Evolutionary conservation across 2,888 invertebrate genomes (phyloP), one percentile per base, ranked within the genome.

Genomic region (Rotaria macrura): DNA sequence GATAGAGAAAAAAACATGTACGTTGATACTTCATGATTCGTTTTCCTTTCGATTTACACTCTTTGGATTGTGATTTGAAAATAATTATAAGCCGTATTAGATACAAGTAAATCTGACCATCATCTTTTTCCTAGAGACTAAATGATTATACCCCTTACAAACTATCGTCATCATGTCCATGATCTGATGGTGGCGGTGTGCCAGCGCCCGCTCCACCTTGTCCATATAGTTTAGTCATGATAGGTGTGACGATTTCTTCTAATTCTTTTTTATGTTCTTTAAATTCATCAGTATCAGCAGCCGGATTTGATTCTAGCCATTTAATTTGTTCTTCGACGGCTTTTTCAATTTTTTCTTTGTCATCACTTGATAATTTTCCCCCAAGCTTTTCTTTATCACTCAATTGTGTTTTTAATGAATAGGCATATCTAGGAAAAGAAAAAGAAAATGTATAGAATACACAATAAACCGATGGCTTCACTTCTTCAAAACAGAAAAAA

Each of bases 361-460:
- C 98, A 0, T 95, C 94, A 43, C 94, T 95, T 87, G 93, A 94
- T 84, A 93, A 89, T 91, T 97, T 99, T 85, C 95, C 93, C 57
- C 97, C 98, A 86, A 98, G 93, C 91, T 98, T 98, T 89, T 98
- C 97, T 92, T 98, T 98, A 91, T 99, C 98, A 86, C 93, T 93
- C 52, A 99, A 93, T 91, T 97, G 97, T 92, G 96, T 98, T 93
- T 98, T 99, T 87, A 99, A 93, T 7, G 96, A 96, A 92, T 99
- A 99, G 0, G 79, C 43, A 79, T 79, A 79, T 43, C 65, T 65
- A 20, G 17, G 6, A 20, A 20, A 25, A n/a, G 14, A 65, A 65
- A 12, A 34, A 34, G 34, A 14, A 34, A 54, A 4, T 49, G 3
- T 17, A 47, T 52, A 52, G 0, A 99, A 93, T 5, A 96, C n/a